Percentiles rank a stretch among this genome's conserved stretches.
phyloP scores from a whole-genome alignment of 2,113 vertebrate species.

The Nesogale talazaci region DNA sequence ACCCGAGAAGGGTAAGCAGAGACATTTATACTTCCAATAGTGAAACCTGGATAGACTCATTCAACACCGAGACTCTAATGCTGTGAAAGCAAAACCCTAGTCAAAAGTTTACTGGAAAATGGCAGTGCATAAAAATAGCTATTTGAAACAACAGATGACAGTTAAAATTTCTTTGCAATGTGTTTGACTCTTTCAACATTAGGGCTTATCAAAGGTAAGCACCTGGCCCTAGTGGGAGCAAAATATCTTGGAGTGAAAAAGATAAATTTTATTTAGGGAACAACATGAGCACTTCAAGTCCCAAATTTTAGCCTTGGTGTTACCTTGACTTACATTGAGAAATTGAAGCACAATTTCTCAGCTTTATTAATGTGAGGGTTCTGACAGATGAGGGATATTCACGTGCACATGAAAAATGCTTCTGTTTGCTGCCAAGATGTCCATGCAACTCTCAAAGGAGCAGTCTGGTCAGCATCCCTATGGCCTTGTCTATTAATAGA shows the following conservation, averaged over 20 bases:
- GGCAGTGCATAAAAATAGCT: neutral
- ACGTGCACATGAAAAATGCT: neutral
- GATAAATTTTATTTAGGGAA: neutral
- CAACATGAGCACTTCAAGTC: neutral
- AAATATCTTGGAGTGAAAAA: neutral
- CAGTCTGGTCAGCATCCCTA: neutral
- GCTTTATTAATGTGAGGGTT: neutral
- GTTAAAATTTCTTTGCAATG: neutral
- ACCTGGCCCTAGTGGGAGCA: neutral
- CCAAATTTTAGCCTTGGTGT: neutral
- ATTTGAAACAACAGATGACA: neutral
- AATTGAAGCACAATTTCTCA: neutral
- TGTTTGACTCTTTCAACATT: neutral
- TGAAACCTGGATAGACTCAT: neutral
- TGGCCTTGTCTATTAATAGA: neutral
- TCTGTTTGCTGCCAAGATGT: neutral
- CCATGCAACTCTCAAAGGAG: neutral
- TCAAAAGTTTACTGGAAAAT: conserved; percentile 7
- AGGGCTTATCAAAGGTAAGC: neutral
- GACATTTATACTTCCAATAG: no score
- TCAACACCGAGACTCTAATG: neutral
- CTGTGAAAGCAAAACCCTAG: neutral
- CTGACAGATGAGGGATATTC: neutral
- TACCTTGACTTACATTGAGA: conserved; percentile 5
- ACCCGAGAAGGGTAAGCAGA: neutral